phyloP scores from a whole-genome alignment of 2,797 vertebrate species.

The Alcedo quadribrachys region DNA sequence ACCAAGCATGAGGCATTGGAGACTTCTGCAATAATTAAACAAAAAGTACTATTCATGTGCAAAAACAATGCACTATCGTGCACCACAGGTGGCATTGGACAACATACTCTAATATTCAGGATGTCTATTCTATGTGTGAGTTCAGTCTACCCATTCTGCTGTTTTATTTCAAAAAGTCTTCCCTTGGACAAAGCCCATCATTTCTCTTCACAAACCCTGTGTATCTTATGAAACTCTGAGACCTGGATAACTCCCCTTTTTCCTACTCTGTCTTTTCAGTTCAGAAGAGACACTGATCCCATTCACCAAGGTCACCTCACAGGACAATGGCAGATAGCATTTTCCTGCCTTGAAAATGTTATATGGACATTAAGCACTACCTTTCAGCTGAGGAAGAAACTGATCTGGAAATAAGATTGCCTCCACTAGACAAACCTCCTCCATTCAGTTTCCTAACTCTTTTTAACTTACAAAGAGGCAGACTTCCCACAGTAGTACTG shows the following conservation, averaged over 20 bases:
- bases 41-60: constrained; percentile 60
- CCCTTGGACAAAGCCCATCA: neutral
- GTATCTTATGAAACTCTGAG: neutral
- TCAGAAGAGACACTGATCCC: neutral
- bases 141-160: neutral
- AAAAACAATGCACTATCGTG: constrained; percentile 36
- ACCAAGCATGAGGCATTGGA: constrained; percentile 31
- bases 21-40: constrained; percentile 42
- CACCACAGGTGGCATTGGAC: neutral
- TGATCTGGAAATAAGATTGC: neutral
- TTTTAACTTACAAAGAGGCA: neutral
- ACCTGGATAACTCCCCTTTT: neutral
- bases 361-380: neutral
- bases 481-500: neutral
- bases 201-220: neutral
- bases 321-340: neutral
- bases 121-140: neutral
- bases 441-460: neutral
- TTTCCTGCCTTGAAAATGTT: neutral
- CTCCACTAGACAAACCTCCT: neutral
- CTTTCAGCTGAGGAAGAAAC: neutral
- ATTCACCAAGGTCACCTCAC: neutral
- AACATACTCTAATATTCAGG: neutral
- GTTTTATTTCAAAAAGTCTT: neutral
- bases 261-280: neutral